Percentiles rank a stretch among this genome's conserved stretches.
These are phyloP conservation scores for Helogale parvula DNA, from an alignment of 2,113 vertebrate genomes.

Conservation along the genomic window DNA sequence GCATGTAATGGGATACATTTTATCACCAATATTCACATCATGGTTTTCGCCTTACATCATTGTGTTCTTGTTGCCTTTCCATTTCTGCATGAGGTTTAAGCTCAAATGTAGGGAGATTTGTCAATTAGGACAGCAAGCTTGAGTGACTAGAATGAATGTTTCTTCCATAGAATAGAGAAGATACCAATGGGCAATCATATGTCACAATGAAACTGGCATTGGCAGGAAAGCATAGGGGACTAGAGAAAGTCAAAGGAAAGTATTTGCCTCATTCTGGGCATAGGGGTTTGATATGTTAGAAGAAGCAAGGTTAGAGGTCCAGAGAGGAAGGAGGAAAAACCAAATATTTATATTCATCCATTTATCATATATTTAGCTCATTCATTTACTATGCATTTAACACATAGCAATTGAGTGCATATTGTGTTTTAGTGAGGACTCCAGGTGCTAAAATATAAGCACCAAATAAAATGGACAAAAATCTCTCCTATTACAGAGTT, in stretches of 20 bases:
- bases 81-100: not conserved
- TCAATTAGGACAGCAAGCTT: not conserved
- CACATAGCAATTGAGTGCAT: not conserved
- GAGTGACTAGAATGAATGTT: not conserved
- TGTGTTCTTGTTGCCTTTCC: not conserved
- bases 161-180: not conserved
- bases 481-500: not conserved
- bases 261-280: not conserved
- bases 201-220: not conserved
- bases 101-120: not conserved
- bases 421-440: not conserved
- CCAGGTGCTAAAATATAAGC: not conserved
- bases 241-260: not conserved
- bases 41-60: not conserved
- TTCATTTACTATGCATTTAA: not conserved
- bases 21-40: not conserved
- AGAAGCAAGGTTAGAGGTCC: not conserved
- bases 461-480: slow-evolving; percentile 27
- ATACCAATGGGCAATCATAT: not conserved
- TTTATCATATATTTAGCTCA: slow-evolving; percentile 8
- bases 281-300: not conserved
- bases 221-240: not conserved
- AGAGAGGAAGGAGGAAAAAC: not conserved
- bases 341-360: not conserved
- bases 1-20: not conserved